Conservation (phyloP, 2,888 invertebrate genomes). For the Leistus spinibarbis region DNA sequence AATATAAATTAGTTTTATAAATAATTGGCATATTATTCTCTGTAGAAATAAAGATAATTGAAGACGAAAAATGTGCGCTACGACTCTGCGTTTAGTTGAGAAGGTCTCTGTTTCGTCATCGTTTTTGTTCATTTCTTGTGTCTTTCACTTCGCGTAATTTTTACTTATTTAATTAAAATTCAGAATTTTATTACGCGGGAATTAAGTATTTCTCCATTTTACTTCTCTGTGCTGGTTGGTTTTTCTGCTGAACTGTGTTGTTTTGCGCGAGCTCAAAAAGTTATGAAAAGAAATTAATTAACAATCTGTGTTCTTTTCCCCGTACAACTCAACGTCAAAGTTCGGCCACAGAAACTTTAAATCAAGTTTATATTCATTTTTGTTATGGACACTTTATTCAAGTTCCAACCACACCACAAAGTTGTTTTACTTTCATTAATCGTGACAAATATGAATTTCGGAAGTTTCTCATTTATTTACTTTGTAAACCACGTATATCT, state of each 20-base stretch:
- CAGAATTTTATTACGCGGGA: constrained; percentile 41
- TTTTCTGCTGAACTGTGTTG: constrained; percentile 16
- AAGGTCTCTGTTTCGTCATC: neutral
- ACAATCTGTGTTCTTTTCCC: constrained; percentile 11
- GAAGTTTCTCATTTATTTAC: neutral
- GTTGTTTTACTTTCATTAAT: neutral
- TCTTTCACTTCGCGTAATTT: constrained; percentile 41
- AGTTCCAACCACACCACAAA: neutral
- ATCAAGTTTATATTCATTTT: neutral
- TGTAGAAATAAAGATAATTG: neutral
- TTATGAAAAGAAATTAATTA: constrained; percentile 18
- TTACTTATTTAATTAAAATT: constrained; percentile 44
- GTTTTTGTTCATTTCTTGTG: constrained; percentile 18
- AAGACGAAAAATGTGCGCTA: neutral
- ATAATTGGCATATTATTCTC: no score
- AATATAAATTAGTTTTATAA: no score
- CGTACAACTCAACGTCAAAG: neutral
- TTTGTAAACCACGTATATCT: no score
- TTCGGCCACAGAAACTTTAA: neutral
- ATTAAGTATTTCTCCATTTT: constrained; percentile 40
- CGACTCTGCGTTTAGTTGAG: neutral
- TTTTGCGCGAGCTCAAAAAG: constrained; percentile 1
- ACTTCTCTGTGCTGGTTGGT: constrained; percentile 11
- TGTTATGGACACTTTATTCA: neutral
- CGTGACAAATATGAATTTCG: neutral